These are phyloP conservation scores for Agrenia bidenticulata DNA, from an alignment of 2,888 invertebrate species.

Conservation along the genomic window DNA sequence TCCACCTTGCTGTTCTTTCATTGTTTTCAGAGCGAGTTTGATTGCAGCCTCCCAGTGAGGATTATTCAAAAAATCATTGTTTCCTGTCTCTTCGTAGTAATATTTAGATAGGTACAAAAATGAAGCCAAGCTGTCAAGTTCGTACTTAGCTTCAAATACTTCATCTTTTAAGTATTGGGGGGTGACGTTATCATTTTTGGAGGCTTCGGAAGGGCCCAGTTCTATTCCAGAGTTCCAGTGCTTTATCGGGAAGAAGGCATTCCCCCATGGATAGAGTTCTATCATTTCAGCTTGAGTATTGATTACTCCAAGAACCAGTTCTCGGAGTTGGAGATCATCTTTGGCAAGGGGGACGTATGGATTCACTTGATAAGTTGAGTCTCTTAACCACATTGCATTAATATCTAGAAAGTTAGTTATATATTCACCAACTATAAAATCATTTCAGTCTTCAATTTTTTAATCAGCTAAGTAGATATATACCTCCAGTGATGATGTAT, in stretches of 20 bases:
- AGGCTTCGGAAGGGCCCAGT: slow-evolving; percentile 29
- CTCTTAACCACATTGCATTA: slow-evolving; percentile 49
- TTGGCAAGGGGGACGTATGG: slow-evolving; percentile 46
- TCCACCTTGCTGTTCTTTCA: slow-evolving; percentile 44
- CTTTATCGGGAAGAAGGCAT: slow-evolving; percentile 46
- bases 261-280: slow-evolving; percentile 41
- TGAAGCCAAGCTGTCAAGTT: slow-evolving; percentile 41
- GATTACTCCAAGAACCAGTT: slow-evolving; percentile 46
- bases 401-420: no score
- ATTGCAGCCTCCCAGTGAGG: slow-evolving; percentile 42
- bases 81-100: slow-evolving; percentile 42
- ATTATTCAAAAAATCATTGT: slow-evolving; percentile 37
- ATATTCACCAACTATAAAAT: neutral
- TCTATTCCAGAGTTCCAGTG: slow-evolving; percentile 43
- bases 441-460: neutral
- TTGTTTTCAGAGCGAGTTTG: slow-evolving; percentile 25
- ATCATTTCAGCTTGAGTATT: slow-evolving; percentile 50
- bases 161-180: slow-evolving; percentile 38
- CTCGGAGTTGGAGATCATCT: slow-evolving; percentile 34
- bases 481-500: slow-evolving; percentile 51
- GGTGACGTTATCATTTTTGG: slow-evolving; percentile 31
- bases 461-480: neutral
- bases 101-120: slow-evolving; percentile 47
- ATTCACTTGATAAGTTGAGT: slow-evolving; percentile 49
- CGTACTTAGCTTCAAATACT: slow-evolving; percentile 45